phyloP scores from a whole-genome alignment of 1,140 invertebrate species.

The Ephestia elutella region DNA sequence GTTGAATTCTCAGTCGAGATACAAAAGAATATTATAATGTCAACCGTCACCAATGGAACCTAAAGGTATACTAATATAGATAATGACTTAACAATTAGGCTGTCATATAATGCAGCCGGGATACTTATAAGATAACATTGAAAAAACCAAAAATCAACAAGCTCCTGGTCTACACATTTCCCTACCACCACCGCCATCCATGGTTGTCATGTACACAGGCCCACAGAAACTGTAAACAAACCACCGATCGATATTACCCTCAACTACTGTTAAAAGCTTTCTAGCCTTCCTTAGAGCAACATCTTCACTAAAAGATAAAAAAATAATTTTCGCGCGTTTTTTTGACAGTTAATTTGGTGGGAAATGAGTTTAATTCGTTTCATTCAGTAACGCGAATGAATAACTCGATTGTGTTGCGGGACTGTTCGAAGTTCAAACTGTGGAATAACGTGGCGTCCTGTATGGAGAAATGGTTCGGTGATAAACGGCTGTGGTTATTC shows the following conservation, averaged over 20 bases:
- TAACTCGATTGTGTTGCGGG: constrained; percentile 28
- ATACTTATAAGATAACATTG: too few relatives aligned
- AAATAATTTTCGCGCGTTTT: constrained; percentile 16
- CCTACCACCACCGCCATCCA: constrained; percentile 39
- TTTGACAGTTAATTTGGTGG: constrained; percentile 40
- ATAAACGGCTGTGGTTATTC: constrained; percentile 89
- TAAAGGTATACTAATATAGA: too few relatives aligned
- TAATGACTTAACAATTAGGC: too few relatives aligned
- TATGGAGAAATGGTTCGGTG: constrained; percentile 93
- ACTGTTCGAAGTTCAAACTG: constrained; percentile 47
- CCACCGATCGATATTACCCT: constrained; percentile 60
- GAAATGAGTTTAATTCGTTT: constrained; percentile 35
- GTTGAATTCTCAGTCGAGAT: too few relatives aligned
- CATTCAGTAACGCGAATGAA: constrained; percentile 55
- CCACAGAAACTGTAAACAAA: constrained; percentile 69
- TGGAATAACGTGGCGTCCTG: constrained; percentile 73
- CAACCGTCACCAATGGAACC: too few relatives aligned
- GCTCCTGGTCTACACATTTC: constrained; percentile 32
- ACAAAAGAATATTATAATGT: too few relatives aligned
- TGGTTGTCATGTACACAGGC: constrained; percentile 71
- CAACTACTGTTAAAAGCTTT: constrained; percentile 46
- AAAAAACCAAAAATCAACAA: neutral
- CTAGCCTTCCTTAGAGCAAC: constrained; percentile 41
- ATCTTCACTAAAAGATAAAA: constrained; percentile 19
- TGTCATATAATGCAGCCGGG: too few relatives aligned